phyloP scores from a whole-genome alignment of 2,113 vertebrate species.

The Phasianus colchicus region DNA sequence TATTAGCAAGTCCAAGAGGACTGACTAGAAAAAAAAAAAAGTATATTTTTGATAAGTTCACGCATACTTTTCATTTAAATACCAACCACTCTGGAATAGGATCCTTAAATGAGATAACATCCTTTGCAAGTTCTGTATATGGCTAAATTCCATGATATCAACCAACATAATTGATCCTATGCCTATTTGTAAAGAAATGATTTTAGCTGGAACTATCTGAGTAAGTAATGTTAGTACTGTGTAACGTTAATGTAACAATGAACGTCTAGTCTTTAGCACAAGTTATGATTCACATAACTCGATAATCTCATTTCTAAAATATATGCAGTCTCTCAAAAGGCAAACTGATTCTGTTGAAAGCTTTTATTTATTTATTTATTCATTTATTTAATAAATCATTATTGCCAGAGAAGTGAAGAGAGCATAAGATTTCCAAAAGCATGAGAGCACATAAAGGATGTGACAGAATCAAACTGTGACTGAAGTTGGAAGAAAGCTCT shows the following conservation, averaged over 20 bases:
- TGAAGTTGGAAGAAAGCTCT: neutral
- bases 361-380: neutral
- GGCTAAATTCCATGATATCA: neutral
- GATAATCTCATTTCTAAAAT: neutral
- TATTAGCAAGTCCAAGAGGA: neutral
- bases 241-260: neutral
- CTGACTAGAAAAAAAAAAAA: neutral
- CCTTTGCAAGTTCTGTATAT: neutral
- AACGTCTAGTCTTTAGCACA: neutral
- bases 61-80: neutral
- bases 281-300: neutral
- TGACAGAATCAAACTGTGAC: neutral
- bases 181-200: neutral
- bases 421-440: neutral
- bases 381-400: neutral
- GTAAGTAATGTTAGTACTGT: neutral
- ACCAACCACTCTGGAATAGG: neutral
- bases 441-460: accelerated
- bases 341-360: neutral
- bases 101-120: neutral
- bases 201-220: neutral
- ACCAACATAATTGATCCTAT: neutral
- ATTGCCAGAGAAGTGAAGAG: neutral
- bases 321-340: neutral
- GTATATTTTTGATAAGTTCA: neutral